A percentile compares a stretch with the other conserved stretches of the same genome.
These are phyloP conservation scores for Labroides dimidiatus DNA, from an alignment of 2,797 vertebrate species.

Conservation along the genomic window DNA sequence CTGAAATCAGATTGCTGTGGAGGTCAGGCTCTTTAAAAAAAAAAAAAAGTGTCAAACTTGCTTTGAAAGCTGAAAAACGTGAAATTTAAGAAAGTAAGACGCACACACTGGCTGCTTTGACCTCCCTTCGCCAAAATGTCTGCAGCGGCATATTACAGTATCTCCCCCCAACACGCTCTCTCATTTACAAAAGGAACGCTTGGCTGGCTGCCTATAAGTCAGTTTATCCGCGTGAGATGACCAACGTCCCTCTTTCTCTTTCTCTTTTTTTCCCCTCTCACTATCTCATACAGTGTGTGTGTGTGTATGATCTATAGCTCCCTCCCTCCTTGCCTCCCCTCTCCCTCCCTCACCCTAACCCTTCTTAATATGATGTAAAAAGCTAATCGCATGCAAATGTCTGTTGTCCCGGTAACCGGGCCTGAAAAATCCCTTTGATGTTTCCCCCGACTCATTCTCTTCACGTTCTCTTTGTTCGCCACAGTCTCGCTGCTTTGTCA, in stretches of 20 bases:
- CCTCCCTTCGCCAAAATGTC: constrained; percentile 67
- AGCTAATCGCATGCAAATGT: constrained; percentile 92
- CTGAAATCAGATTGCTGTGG: neutral
- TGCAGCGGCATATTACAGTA: constrained; percentile 72
- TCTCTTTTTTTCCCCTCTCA: constrained; percentile 16
- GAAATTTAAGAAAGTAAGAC: constrained; percentile 1
- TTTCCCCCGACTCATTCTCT: constrained; percentile 89
- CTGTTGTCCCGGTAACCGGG: constrained; percentile 90
- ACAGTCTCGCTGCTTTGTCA: constrained; percentile 87
- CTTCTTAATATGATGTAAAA: constrained; percentile 90
- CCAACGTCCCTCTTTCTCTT: constrained; percentile 67
- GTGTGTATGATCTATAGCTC: constrained; percentile 79
- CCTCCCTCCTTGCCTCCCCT: constrained; percentile 46
- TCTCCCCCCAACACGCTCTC: constrained; percentile 66
- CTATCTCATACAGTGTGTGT: constrained; percentile 73
- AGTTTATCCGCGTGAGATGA: constrained; percentile 83
- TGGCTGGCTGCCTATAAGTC: constrained; percentile 82
- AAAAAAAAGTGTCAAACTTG: constrained; percentile 46
- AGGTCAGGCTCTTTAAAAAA: neutral
- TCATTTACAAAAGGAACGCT: constrained; percentile 77
- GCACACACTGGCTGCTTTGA: constrained; percentile 50
- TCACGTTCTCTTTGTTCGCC: constrained; percentile 89
- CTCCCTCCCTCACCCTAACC: constrained; percentile 75
- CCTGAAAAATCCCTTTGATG: constrained; percentile 91
- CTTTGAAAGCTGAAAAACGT: constrained; percentile 7